Conservation (phyloP, 2,113 vertebrate genomes). For the Sus scrofa region DNA sequence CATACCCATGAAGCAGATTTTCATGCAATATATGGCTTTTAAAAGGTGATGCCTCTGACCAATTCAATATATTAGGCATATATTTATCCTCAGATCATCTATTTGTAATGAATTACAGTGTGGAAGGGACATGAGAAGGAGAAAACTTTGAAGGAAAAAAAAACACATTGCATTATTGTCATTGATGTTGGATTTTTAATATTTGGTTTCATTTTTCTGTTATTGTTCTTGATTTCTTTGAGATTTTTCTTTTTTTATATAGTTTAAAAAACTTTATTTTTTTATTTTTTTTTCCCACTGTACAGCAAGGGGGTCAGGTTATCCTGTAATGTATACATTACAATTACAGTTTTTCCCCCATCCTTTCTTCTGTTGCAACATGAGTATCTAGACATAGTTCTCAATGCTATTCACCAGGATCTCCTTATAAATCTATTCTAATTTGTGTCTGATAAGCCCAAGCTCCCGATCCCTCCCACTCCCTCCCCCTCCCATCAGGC, state of each 20-base stretch:
- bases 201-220: not conserved
- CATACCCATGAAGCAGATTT: not conserved
- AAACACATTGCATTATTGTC: not conserved
- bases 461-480: no score
- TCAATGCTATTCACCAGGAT: no score
- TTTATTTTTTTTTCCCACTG: no score
- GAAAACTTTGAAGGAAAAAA: not conserved
- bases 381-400: no score
- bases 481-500: no score
- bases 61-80: not conserved
- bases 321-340: no score
- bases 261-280: no score
- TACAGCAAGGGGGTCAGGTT: no score
- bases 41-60: not conserved
- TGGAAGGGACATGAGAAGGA: not conserved
- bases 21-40: not conserved
- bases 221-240: not conserved
- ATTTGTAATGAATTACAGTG: conserved; percentile 19
- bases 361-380: no score
- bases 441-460: no score
- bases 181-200: not conserved
- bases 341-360: no score
- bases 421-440: no score
- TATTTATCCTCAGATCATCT: not conserved
- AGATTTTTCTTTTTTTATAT: conserved; percentile 49